These are phyloP conservation scores for Menura novaehollandiae DNA, from an alignment of 2,113 vertebrate genomes.

Conservation along the genomic window DNA sequence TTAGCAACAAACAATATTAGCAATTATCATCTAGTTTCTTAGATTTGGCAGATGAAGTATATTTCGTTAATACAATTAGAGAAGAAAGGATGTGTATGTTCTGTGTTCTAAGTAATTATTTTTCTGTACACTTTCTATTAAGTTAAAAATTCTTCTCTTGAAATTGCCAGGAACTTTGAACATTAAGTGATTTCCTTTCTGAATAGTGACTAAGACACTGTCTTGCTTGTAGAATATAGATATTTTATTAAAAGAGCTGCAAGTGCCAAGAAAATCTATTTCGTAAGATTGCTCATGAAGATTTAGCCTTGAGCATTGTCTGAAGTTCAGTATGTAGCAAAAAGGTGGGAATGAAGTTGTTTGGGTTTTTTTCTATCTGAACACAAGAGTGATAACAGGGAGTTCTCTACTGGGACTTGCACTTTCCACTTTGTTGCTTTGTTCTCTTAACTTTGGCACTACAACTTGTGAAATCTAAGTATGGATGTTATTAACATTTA, in stretches of 20 bases:
- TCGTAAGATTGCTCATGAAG: background rate
- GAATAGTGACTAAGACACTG: background rate
- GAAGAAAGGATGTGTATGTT: background rate
- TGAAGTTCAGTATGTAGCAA: background rate
- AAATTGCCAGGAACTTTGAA: background rate
- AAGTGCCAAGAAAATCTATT: background rate
- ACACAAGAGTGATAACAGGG: background rate
- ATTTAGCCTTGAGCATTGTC: background rate
- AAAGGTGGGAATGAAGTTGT: background rate
- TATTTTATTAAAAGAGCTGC: background rate
- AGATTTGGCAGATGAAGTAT: background rate
- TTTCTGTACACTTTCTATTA: background rate
- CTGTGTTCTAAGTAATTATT: background rate
- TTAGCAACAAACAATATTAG: background rate
- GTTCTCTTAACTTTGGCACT: background rate
- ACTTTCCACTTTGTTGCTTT: background rate
- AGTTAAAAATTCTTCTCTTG: background rate
- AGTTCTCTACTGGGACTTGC: background rate
- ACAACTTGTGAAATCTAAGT: background rate
- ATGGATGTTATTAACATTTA: background rate
- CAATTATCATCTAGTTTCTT: background rate
- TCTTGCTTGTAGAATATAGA: background rate
- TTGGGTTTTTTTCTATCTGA: background rate
- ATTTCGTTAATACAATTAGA: background rate
- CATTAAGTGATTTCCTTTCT: background rate